Conservation (phyloP, 2,888 invertebrate species). For the Lithophane semibrunnea region DNA sequence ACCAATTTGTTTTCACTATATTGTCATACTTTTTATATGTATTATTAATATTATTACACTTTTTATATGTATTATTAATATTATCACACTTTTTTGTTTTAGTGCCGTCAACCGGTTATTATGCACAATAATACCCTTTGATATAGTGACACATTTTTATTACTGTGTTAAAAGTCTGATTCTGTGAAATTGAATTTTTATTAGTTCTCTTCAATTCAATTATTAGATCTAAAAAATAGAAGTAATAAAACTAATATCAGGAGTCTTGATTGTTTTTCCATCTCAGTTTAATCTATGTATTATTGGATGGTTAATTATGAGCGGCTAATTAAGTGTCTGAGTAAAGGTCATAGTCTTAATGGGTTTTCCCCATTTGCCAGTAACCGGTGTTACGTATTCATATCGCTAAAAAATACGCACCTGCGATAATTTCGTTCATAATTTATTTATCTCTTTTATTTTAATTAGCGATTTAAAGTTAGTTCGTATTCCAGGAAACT, state of each 20-base stretch:
- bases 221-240: conserved; percentile 17
- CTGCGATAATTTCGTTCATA: conserved; percentile 19
- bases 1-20: conserved; percentile 56
- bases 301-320: conserved; percentile 50
- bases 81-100: conserved; percentile 29
- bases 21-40: conserved; percentile 40
- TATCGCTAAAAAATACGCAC: conserved; percentile 7
- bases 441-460: conserved; percentile 29
- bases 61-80: conserved; percentile 40
- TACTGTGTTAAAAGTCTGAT: conserved; percentile 72
- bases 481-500: conserved; percentile 21
- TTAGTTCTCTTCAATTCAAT: conserved; percentile 2
- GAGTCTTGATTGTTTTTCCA: conserved; percentile 36
- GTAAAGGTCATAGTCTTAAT: conserved; percentile 48
- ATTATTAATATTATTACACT: conserved; percentile 27
- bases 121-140: conserved; percentile 38
- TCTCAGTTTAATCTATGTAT: conserved; percentile 45
- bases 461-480: conserved; percentile 24
- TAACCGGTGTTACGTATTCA: conserved; percentile 39
- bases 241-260: conserved; percentile 23
- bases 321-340: conserved; percentile 39
- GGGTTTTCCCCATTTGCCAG: conserved; percentile 36
- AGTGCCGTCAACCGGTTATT: conserved; percentile 8
- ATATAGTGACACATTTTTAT: conserved; percentile 74
- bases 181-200: conserved; percentile 32